Evolutionary conservation across 2,113 vertebrate genomes (phyloP).

Genomic region (Percopsis transmontana): DNA sequence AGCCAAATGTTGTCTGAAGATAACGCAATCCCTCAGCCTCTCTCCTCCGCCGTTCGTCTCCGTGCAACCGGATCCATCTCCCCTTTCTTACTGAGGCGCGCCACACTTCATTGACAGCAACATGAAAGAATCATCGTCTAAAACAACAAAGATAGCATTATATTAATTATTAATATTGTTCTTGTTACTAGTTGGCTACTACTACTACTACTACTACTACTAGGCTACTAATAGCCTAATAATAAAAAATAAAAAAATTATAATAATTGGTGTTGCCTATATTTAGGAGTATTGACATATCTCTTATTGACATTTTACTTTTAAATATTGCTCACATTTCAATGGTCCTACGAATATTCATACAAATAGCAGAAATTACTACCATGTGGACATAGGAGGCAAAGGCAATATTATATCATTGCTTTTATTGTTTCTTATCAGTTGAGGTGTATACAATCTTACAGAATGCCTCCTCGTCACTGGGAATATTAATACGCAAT

Average conservation of each 20-base stretch:
- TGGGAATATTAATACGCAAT: too few species aligned
- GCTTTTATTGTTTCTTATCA: slow-evolving; percentile 29
- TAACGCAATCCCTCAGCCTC: slow-evolving; percentile 89
- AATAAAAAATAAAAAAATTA: too few species aligned
- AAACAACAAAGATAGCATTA: slow-evolving; percentile 57
- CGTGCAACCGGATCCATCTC: slow-evolving; percentile 94
- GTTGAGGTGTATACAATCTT: slow-evolving; percentile 33
- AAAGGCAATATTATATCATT: slow-evolving; percentile 14
- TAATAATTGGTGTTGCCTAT: too few species aligned
- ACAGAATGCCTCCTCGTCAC: too few species aligned
- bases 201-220: slow-evolving; percentile 1
- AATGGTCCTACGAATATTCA: too few species aligned
- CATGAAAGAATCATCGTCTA: slow-evolving; percentile 75
- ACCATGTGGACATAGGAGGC: too few species aligned
- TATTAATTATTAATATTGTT: too few species aligned
- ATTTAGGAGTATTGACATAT: too few species aligned
- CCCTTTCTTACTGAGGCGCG: slow-evolving; percentile 77
- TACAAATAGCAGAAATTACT: too few species aligned
- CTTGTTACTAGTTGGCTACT: slow-evolving; percentile 61
- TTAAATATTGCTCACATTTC: too few species aligned
- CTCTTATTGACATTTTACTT: too few species aligned
- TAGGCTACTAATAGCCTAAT: slow-evolving; percentile 47
- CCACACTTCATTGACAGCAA: slow-evolving; percentile 80
- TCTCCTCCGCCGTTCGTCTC: slow-evolving; percentile 84
- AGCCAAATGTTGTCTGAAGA: slow-evolving; percentile 95